These are phyloP conservation scores for Molorchus minor DNA, from an alignment of 2,888 invertebrate genomes.

Conservation along the genomic window DNA sequence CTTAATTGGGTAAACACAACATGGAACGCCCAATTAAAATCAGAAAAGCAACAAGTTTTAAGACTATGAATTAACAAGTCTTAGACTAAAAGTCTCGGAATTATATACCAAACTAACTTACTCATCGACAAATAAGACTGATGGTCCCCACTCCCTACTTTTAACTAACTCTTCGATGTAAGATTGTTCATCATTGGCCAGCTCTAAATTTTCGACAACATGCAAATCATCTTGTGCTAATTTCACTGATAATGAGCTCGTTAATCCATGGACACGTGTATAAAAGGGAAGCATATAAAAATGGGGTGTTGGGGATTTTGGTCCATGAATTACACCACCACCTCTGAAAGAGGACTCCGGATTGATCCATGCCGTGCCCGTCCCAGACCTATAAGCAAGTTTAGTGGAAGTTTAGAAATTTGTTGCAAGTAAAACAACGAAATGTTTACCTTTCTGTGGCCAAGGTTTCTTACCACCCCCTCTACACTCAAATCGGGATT, in stretches of 20 bases:
- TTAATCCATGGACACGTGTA: slow-evolving; percentile 80
- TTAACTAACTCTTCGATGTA: slow-evolving; percentile 84
- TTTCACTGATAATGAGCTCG: slow-evolving; percentile 86
- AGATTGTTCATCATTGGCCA: slow-evolving; percentile 82
- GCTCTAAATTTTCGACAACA: slow-evolving; percentile 84
- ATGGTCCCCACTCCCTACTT: slow-evolving; percentile 93
- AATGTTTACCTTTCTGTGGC: slow-evolving; percentile 97
- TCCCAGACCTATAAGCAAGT: slow-evolving; percentile 66
- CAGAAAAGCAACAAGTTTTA: no score
- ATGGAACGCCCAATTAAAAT: no score
- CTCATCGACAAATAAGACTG: slow-evolving; percentile 93
- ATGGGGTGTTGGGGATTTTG: slow-evolving; percentile 87
- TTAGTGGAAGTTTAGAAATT: background rate
- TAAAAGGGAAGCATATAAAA: slow-evolving; percentile 94
- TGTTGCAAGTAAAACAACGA: background rate
- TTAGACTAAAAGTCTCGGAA: no score
- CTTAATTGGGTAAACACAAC: no score
- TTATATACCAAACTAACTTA: slow-evolving; percentile 60
- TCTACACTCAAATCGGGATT: slow-evolving; percentile 83
- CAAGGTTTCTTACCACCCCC: slow-evolving; percentile 95
- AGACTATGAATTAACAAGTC: no score
- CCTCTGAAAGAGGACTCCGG: slow-evolving; percentile 86
- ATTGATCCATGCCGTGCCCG: slow-evolving; percentile 92
- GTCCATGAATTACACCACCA: slow-evolving; percentile 90
- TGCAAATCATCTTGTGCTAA: slow-evolving; percentile 96